Conservation (phyloP, 1,140 invertebrate species). For the Lepidurus apus region DNA sequence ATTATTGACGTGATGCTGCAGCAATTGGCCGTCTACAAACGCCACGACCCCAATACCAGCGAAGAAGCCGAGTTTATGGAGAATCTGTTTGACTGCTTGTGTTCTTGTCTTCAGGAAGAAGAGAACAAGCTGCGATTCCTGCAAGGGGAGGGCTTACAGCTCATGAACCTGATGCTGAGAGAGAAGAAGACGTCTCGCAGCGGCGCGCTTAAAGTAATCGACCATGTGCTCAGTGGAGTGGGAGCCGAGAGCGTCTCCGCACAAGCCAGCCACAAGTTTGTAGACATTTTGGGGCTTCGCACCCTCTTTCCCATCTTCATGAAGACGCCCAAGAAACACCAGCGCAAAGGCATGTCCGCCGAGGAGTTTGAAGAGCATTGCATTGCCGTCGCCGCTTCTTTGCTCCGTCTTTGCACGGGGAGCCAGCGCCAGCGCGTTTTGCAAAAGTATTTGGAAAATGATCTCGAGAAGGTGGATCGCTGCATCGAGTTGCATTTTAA, state of each 20-base stretch:
- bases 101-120: conserved; percentile 81
- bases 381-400: conserved; percentile 85
- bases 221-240: conserved; percentile 87
- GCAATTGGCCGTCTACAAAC: conserved; percentile 90
- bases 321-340: conserved; percentile 89
- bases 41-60: conserved; percentile 79
- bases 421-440: conserved; percentile 82
- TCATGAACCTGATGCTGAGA: conserved; percentile 94
- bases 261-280: conserved; percentile 67
- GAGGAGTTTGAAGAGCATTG: conserved; percentile 96
- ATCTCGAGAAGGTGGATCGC: conserved; percentile 96
- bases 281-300: conserved; percentile 92
- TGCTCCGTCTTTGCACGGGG: conserved; percentile 86
- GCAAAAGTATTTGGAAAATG: conserved; percentile 96
- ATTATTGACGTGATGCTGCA: conserved; percentile 95
- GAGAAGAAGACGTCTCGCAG: conserved; percentile 96
- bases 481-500: conserved; percentile 95
- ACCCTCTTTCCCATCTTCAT: conserved; percentile 98
- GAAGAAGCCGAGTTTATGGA: conserved; percentile 99
- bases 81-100: conserved; percentile 93
- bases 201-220: conserved; percentile 92
- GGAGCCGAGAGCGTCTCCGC: conserved; percentile 87
- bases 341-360: conserved; percentile 74
- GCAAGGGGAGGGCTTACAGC: conserved; percentile 87
- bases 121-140: conserved; percentile 88